Base-by-base conservation (phyloP, 2,888 invertebrate species). In the Seira musarum region DNA sequence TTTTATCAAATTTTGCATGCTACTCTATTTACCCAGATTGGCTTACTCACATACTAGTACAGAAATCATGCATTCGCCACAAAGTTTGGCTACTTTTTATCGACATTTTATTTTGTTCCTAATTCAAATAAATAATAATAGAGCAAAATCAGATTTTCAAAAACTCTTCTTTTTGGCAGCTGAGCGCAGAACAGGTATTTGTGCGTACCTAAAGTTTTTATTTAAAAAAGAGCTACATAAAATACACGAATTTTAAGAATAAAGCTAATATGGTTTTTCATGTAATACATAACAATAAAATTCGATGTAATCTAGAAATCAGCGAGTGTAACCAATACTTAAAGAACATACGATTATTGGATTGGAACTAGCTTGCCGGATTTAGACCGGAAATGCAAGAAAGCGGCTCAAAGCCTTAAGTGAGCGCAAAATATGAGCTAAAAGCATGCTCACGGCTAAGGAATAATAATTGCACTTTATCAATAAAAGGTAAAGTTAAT, bases 21-120 rank as follows among this genome's bases (percentile, higher is more conserved):
- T 80, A 80, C 80, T 80, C 80, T 70, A 80, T 80, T 80, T 80
- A 80, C 80, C 80, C 73, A 80, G 80, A 74, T 80, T 80, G 74
- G 60, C 57, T 35, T 30, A 61, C 60, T 3, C 69, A 64, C 64
- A 69, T 69, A 67, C 22, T 60, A 70, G 40, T 40, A 63, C 69
- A 77, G 60, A 77, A 77, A 77, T 70, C 70, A 69, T 70, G 76
- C 76, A 77, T 69, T 22, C 35, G 64, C 70, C 76, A 71, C 60
- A 65, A 61, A 71, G 71, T 78, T 71, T 30, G 25, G 65, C 71
- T 24, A 71, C 71, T 78, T 71, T 78, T 60, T 60, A 60, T 19
- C 60, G 21, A 3, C 22, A 60, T 61, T 69, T 53, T 69, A 30
- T 57, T 68, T 63, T 73, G 13, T 30, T 68, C 40, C 46, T 61